These are phyloP conservation scores for Tenthredo mesomela DNA, from an alignment of 2,888 invertebrate species.

Conservation along the genomic window DNA sequence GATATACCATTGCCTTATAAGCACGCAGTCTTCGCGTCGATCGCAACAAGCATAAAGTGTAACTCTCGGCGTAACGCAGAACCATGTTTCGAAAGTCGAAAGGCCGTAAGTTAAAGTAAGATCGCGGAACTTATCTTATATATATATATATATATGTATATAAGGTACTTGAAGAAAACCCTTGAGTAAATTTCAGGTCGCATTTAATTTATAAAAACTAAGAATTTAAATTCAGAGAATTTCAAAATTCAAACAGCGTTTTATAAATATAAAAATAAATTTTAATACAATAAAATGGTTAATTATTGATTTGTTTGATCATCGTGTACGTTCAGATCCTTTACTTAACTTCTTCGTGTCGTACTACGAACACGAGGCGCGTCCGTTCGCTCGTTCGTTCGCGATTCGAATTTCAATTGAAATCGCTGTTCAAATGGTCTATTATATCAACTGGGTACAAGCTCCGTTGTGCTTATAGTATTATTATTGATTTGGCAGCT, in stretches of 20 bases:
- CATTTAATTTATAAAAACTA: no score
- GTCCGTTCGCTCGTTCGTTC: slow-evolving; percentile 33
- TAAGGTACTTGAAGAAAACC: background rate
- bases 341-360: background rate
- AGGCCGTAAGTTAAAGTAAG: background rate
- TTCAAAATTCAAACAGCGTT: background rate
- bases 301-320: slow-evolving; percentile 2
- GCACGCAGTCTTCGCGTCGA: background rate
- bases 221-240: no score
- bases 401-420: slow-evolving; percentile 38
- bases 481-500: slow-evolving; percentile 45
- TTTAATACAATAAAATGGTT: background rate
- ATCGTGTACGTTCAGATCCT: background rate
- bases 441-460: slow-evolving; percentile 18
- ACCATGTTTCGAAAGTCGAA: slow-evolving; percentile 1
- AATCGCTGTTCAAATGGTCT: slow-evolving; percentile 25
- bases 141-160: no score
- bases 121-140: background rate
- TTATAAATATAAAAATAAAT: background rate
- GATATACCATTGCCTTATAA: slow-evolving; percentile 36
- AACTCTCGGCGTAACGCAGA: slow-evolving; percentile 10
- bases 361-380: background rate
- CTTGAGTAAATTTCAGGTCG: background rate
- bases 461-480: slow-evolving; percentile 5
- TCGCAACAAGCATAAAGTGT: slow-evolving; percentile 8